These are phyloP conservation scores for Gymnogyps californianus DNA, from an alignment of 2,113 vertebrate species.

Conservation along the genomic window DNA sequence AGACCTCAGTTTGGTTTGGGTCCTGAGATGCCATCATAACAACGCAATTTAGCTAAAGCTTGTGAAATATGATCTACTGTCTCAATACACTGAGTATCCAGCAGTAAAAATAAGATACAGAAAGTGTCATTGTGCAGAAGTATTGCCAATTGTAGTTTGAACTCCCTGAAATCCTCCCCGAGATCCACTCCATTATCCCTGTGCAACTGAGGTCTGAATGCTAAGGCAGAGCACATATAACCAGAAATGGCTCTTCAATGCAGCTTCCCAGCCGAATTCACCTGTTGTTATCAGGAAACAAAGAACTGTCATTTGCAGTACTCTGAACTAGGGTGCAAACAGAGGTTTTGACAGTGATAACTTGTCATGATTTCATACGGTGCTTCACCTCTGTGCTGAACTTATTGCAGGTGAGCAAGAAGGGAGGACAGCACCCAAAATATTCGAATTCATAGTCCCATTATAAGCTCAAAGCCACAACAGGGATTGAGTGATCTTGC, in stretches of 20 bases:
- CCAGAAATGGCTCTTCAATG: neutral
- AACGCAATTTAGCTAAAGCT: neutral
- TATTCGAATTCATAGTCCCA: neutral
- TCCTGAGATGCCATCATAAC: neutral
- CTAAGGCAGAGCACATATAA: neutral
- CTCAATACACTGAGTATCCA: neutral
- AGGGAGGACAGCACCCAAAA: neutral
- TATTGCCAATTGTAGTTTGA: neutral
- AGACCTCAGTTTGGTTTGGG: neutral
- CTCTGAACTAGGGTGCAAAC: neutral
- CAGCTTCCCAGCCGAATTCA: neutral
- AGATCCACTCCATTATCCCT: neutral
- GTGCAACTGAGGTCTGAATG: neutral
- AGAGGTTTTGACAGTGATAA: neutral
- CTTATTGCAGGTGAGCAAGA: neutral
- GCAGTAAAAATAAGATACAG: neutral
- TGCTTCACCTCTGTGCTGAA: neutral
- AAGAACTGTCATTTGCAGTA: neutral
- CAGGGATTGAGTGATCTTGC: neutral
- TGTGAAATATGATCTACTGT: neutral
- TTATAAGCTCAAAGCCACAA: neutral
- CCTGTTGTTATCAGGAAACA: no score
- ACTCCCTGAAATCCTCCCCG: neutral
- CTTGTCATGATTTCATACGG: rapidly evolving
- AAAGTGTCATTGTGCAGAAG: neutral